Evolutionary conservation across 2,797 vertebrate species (phyloP), one percentile per base, ranked within the genome.

Genomic region (Podargus strigoides): DNA sequence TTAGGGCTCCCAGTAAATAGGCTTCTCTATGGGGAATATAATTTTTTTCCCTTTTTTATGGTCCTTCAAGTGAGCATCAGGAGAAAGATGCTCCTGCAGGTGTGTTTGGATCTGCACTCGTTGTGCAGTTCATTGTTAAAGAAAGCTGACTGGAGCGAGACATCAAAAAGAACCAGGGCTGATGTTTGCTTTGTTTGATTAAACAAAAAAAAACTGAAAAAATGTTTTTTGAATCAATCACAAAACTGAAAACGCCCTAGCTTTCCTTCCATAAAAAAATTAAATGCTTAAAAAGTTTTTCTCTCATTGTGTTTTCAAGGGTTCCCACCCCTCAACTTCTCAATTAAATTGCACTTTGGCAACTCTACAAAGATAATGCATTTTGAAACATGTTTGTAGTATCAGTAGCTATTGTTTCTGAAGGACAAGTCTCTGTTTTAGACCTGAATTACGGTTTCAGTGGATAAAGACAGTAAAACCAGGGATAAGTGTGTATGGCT

Each of bases 1-100:
- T 77, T 3, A 6, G 14, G 50, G 28, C 2, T 26, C 53, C 22
- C 27, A 1, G 3, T 4, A 27, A 28, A 42, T 3, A 1, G 0
- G 5, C 8, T 28, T 39, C 21, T 9, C 18, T 55, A 7, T 3
- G 2, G 26, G 68, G 24, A 62, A 41, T 27, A 1, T 1, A 14
- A 3, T 4, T 18, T 24, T 44, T 15, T 9, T 17, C 17, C 14
- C 6, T 15, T 63, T 83, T 62, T 47, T 3, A 2, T 0, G 0
- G 24, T 12, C 18, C 56, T 63, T 56, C 32, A 17, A 5, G 32
- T 28, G 37, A 83, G 20, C 58, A 32, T 4, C 56, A 16, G 12
- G 59, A 28, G 22, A 28, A 12, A 64, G 68, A 9, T 36, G 62
- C 17, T 77, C 56, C 77, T 22, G 24, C 30, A 22, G 56, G 47